phyloP scores from a whole-genome alignment of 2,888 invertebrate species.

The Ochropleura plecta region DNA sequence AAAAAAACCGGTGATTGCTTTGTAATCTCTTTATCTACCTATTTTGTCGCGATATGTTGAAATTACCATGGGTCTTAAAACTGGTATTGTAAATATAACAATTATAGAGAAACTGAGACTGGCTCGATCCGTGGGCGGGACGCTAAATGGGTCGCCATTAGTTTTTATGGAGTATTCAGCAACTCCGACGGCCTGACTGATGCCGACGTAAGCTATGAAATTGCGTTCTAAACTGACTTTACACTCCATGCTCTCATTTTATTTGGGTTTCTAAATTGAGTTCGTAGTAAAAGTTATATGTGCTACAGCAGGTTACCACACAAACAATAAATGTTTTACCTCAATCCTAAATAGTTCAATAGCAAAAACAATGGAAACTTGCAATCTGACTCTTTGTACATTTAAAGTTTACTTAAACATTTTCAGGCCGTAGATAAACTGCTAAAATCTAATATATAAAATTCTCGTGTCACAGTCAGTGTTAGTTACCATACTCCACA shows the following conservation, averaged over 20 bases:
- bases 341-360: not conserved
- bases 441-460: slow-evolving; percentile 3
- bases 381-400: not conserved
- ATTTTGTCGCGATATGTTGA: slow-evolving; percentile 4
- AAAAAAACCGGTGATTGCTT: not conserved
- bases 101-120: slow-evolving; percentile 64
- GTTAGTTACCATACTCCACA: too few species aligned
- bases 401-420: slow-evolving; percentile 6
- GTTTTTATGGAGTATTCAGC: slow-evolving; percentile 80
- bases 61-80: not conserved
- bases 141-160: slow-evolving; percentile 77
- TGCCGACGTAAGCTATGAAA: slow-evolving; percentile 71
- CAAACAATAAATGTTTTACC: not conserved
- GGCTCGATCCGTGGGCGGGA: slow-evolving; percentile 59
- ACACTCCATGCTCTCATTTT: slow-evolving; percentile 43
- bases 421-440: slow-evolving; percentile 27
- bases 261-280: slow-evolving; percentile 18
- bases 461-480: too few species aligned
- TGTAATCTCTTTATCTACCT: not conserved
- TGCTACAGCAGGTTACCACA: slow-evolving; percentile 10
- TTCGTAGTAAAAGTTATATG: slow-evolving; percentile 25
- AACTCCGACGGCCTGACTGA: slow-evolving; percentile 65
- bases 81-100: slow-evolving; percentile 58
- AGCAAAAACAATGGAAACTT: not conserved
- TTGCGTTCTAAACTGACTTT: slow-evolving; percentile 69